These are phyloP conservation scores for Ooceraea biroi DNA, from an alignment of 1,140 invertebrate species.

Conservation along the genomic window DNA sequence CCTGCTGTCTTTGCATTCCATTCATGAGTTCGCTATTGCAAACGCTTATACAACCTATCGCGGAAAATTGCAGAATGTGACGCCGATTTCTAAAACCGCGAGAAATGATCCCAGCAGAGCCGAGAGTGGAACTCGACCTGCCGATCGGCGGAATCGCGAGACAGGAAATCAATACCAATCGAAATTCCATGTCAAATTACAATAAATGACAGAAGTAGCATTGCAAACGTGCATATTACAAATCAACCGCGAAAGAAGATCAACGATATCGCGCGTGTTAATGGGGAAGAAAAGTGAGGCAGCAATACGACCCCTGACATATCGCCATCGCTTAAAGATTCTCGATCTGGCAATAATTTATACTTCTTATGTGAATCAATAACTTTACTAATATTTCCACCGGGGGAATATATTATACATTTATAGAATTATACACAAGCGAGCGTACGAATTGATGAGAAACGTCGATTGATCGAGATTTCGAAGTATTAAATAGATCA, in stretches of 20 bases:
- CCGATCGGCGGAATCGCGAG: conserved; percentile 39
- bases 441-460: neutral
- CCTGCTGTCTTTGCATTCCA: conserved; percentile 53
- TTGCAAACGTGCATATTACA: conserved; percentile 24
- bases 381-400: neutral
- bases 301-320: neutral
- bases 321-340: neutral
- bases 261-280: neutral
- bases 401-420: too few species aligned
- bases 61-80: conserved; percentile 47
- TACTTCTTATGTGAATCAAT: neutral
- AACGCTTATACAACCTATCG: conserved; percentile 55
- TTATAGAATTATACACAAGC: neutral
- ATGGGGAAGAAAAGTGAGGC: conserved; percentile 8
- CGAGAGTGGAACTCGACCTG: conserved; percentile 60
- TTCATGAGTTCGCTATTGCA: conserved; percentile 44
- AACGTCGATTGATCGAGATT: neutral
- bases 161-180: neutral
- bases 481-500: neutral
- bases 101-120: conserved; percentile 52
- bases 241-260: conserved; percentile 13
- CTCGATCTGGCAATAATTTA: neutral
- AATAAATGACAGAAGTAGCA: conserved; percentile 23
- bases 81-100: conserved; percentile 48
- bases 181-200: conserved; percentile 18